Base-by-base conservation (phyloP, 2,797 vertebrate species). In the Poeciliopsis paucimaculata region DNA sequence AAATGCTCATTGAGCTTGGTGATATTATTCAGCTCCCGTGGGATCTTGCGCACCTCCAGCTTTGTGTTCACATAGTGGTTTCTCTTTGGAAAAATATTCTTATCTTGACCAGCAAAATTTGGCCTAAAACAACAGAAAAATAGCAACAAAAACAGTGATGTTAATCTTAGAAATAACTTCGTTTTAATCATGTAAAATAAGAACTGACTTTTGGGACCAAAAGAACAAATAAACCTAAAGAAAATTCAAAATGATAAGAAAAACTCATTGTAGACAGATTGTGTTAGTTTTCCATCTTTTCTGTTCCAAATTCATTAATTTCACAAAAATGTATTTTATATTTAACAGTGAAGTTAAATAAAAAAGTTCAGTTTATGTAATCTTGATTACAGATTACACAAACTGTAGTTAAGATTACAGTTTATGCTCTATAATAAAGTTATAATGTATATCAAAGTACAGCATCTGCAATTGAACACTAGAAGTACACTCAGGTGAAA, bases 1-100 rank as follows among this genome's bases (percentile, higher is more conserved):
- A 99, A 99, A 87, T 99, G 98, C 86, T 98, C 98, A 0, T 99
- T 99, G 87, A 99, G 96, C 90, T 98, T 98, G 57, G 98, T 97
- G 90, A 99, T 99, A 86, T 97, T 99, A 93, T 99, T 99, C 74
- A 98, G 60, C 13, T 99, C 98, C 6, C 97, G 95, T 1, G 98
- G 98, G 87, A 99, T 98, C 94, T 96, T 98, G 82, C 97, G 96
- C 81, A 99, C 98, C 93, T 99, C 98, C 89, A 99, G 84, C 93
- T 98, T 99, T 10, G 98, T 99, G 93, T 99, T 99, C 1, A 97
- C 96, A 6, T 98, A 98, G 77, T 97, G 96, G 92, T 95, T 97
- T 92, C 98, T 98, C 86, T 98, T 97, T 43, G 96, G 95, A 88
- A 98, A 98, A 39, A 90, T 92, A 73, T 95, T 94, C 86, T 98